A percentile compares a stretch with the other conserved stretches of the same genome.
These are phyloP conservation scores for Chauna torquata DNA, from an alignment of 2,113 vertebrate genomes.

Conservation along the genomic window DNA sequence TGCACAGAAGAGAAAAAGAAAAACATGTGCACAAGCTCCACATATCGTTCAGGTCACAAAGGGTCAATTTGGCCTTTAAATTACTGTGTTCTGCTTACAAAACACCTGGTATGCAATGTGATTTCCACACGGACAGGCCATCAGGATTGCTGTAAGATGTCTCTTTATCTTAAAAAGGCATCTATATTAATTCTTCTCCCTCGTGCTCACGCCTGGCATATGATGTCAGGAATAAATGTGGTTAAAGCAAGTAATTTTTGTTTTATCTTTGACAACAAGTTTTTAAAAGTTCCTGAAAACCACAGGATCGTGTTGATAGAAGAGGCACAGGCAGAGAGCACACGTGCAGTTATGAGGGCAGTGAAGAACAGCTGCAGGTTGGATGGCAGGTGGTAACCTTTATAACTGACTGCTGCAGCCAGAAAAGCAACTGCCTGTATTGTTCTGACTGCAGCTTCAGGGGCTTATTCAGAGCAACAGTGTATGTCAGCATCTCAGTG, in stretches of 20 bases:
- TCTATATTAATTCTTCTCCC: not conserved
- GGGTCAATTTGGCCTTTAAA: conserved; percentile 15
- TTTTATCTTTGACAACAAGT: conserved; percentile 12
- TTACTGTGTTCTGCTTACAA: conserved; percentile 4
- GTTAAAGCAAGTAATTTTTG: conserved; percentile 20
- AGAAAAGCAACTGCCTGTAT: not conserved
- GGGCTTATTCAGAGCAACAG: not conserved
- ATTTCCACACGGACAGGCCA: not conserved
- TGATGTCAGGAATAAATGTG: not conserved
- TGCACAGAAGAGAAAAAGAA: not conserved
- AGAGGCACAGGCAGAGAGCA: not conserved
- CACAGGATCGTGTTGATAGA: not conserved
- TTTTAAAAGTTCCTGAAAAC: conserved; percentile 12
- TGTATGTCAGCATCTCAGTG: not conserved
- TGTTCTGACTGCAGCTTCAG: not conserved
- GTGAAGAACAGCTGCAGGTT: conserved; percentile 11
- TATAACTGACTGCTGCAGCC: not conserved
- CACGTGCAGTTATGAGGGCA: not conserved
- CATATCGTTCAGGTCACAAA: not conserved
- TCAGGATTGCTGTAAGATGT: not conserved
- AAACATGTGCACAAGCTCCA: not conserved
- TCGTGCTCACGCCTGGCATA: not conserved
- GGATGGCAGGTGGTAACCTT: conserved; percentile 14
- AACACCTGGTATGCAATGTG: not conserved
- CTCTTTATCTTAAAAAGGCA: not conserved